Percentiles rank a stretch among this genome's conserved stretches.
Conservation (phyloP, 2,888 invertebrate genomes). For the Ectemnius lituratus region DNA sequence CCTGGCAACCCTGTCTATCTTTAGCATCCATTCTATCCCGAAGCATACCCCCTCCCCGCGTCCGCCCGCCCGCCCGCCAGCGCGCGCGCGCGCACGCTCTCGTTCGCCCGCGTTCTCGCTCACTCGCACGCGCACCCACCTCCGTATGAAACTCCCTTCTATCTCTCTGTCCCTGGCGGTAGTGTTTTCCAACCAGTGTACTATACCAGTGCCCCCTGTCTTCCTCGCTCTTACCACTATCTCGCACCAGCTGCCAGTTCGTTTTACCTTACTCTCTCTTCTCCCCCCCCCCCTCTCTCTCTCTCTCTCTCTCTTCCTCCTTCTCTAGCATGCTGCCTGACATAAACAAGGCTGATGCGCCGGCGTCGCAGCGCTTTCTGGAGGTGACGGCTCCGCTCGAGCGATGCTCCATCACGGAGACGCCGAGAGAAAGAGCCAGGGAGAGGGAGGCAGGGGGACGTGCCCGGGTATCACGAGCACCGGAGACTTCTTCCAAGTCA, state of each 20-base stretch:
- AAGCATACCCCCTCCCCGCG: conserved; percentile 34
- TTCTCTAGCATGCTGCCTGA: conserved; percentile 33
- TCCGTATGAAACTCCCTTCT: not conserved
- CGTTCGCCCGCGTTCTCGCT: no score
- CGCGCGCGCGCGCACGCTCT: no score
- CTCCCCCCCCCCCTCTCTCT: conserved; percentile 13
- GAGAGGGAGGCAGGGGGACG: conserved; percentile 9
- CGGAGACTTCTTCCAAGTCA: conserved; percentile 9
- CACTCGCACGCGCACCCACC: conserved; percentile 25
- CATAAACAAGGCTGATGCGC: conserved; percentile 71
- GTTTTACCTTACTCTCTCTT: not conserved
- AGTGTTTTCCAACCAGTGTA: conserved; percentile 25
- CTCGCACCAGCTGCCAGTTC: no score
- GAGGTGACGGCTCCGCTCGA: conserved; percentile 48
- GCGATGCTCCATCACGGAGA: conserved; percentile 53
- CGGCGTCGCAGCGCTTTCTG: conserved; percentile 49
- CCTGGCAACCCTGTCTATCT: conserved; percentile 77
- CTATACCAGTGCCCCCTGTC: conserved; percentile 12
- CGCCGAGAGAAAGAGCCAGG: conserved; percentile 25
- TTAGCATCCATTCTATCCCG: conserved; percentile 71
- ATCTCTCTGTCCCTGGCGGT: conserved; percentile 15
- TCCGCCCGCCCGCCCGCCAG: no score
- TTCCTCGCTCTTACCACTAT: conserved; percentile 7
- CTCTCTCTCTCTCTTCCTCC: conserved; percentile 5
- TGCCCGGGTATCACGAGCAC: conserved; percentile 27